A percentile compares a stretch with the other conserved stretches of the same genome.
These are phyloP conservation scores for Watsonalla binaria DNA, from an alignment of 2,888 invertebrate genomes.

Conservation along the genomic window DNA sequence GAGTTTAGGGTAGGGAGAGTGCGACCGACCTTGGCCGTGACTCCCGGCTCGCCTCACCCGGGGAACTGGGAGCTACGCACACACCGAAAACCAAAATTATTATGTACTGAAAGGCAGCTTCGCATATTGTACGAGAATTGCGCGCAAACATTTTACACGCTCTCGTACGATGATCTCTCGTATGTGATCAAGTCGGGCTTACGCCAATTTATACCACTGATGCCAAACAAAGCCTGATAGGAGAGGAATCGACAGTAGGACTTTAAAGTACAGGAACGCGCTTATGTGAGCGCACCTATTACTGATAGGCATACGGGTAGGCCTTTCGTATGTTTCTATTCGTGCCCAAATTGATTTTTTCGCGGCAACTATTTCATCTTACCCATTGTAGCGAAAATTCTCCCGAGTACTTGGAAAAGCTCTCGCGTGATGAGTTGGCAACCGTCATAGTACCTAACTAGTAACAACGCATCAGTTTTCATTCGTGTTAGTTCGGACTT, in stretches of 20 bases:
- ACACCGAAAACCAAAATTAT: constrained; percentile 48
- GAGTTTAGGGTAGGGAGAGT: constrained; percentile 21
- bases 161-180: too few species aligned
- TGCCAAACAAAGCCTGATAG: too few species aligned
- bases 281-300: too few species aligned
- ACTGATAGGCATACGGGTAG: constrained; percentile 16
- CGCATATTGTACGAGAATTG: too few species aligned
- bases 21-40: constrained; percentile 76
- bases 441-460: neutral
- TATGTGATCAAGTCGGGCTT: too few species aligned
- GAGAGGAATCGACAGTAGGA: too few species aligned
- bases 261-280: too few species aligned
- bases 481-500: constrained; percentile 7
- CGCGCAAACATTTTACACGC: too few species aligned
- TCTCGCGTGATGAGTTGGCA: too few species aligned
- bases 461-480: constrained; percentile 5
- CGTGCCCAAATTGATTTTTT: constrained; percentile 5
- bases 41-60: constrained; percentile 42
- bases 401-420: too few species aligned
- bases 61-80: constrained; percentile 43
- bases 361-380: neutral
- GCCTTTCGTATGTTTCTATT: constrained; percentile 28
- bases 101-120: constrained; percentile 9
- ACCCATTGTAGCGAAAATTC: neutral
- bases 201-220: too few species aligned